Evolutionary conservation across 2,113 vertebrate species (phyloP), one percentile per base, ranked within the genome.

Genomic region (Antigone vipio): DNA sequence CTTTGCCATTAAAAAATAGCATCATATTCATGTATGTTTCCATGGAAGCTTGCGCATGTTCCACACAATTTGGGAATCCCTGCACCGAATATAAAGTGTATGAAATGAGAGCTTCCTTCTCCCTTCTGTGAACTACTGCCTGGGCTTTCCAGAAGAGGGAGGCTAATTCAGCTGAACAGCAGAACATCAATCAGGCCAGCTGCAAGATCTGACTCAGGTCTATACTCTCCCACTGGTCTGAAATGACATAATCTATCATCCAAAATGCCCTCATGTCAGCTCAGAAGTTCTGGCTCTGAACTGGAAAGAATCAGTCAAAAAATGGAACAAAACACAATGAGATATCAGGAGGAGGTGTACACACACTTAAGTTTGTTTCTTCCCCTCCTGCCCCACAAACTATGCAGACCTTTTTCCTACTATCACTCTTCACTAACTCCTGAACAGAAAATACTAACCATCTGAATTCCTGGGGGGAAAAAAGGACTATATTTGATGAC

Each of bases 161-260:
- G 62, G 89, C 32, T 68, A 84, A 91, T 62, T 78, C 83, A 93
- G 76, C 60, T 85, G 72, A 89, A 63, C 21, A 88, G 60, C 66
- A 80, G 88, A 89, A 89, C 86, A 94, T 95, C 82, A 95, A 91
- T 92, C 84, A 97, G 81, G 58, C 74, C 74, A 95, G 81, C 77
- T 96, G 84, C 91, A 94, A 75, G 21, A 76, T 66, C 62, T 67
- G 53, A 95, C 91, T 92, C 44, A 20, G 52, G 71, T 89, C 94
- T 85, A 15, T 79, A 58, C 42, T 79, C 81, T 93, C 91, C 81
- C 91, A 92, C 89, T 88, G 77, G 62, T 91, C 59, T 82, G 87
- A 93, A 95, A 93, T 4, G 50, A 89, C 35, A 91, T 32, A 82
- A 95, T 94, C 79, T 89, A 95, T 96, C 92, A 96, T 91, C 67